Conservation (phyloP, 23 tunicate genomes). For the Corella eumyota region DNA sequence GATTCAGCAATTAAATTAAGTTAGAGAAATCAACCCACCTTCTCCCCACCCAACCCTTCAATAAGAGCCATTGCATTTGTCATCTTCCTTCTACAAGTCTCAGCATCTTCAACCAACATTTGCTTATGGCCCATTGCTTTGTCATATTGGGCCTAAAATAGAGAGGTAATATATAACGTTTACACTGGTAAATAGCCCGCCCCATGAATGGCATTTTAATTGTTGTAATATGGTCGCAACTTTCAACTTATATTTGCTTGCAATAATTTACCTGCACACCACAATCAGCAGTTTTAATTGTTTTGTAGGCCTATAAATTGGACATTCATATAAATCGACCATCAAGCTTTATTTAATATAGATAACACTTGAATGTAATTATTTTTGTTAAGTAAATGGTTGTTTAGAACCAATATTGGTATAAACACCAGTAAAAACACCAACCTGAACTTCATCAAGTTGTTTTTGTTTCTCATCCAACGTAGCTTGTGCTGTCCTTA, state of each 20-base stretch:
- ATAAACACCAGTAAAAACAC: too few relatives aligned
- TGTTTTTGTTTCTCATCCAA: conserved; percentile 67
- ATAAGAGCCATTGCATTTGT: conserved; percentile 76
- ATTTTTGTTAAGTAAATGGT: too few relatives aligned
- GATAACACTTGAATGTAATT: too few relatives aligned
- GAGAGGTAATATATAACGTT: neutral
- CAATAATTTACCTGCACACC: too few relatives aligned
- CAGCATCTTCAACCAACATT: conserved; percentile 66
- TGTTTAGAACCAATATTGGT: too few relatives aligned
- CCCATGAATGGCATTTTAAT: too few relatives aligned
- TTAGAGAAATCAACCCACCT: conserved; percentile 8
- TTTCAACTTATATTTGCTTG: too few relatives aligned
- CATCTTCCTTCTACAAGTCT: conserved; percentile 68
- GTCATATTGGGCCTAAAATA: conserved; percentile 59
- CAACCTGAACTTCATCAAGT: conserved; percentile 74
- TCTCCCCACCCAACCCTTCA: conserved; percentile 81
- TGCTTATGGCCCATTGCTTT: conserved; percentile 79
- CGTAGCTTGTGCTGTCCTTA: conserved; percentile 51
- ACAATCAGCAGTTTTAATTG: too few relatives aligned
- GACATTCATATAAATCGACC: too few relatives aligned
- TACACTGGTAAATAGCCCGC: neutral
- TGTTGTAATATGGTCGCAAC: too few relatives aligned
- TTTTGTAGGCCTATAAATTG: too few relatives aligned
- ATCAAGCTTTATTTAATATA: neutral
- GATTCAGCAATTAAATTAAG: neutral